A percentile compares a stretch with the other conserved stretches of the same genome.
Evolutionary conservation across 2,797 vertebrate genomes (phyloP).

Genomic region (Diplodus sargus): DNA sequence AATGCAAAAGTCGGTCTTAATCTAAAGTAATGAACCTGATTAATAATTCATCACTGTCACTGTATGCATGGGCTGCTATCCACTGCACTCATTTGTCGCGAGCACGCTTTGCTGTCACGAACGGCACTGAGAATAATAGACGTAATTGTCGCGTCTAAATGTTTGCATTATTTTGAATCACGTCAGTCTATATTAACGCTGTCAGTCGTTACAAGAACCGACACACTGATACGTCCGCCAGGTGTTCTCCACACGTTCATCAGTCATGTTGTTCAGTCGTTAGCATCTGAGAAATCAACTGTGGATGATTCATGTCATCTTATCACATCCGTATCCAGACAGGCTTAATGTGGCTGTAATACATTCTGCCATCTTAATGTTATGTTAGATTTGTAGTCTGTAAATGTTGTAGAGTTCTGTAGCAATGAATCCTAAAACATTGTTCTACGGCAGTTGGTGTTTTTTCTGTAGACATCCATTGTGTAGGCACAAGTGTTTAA

Average conservation of each 20-base stretch:
- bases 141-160: constrained; percentile 43
- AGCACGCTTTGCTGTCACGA: constrained; percentile 15
- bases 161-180: constrained; percentile 42
- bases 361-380: neutral
- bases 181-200: neutral
- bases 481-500: too few species aligned
- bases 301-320: neutral
- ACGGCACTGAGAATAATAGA: constrained; percentile 48
- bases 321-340: neutral
- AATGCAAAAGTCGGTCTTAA: constrained; percentile 29
- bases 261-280: too few species aligned
- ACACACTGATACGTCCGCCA: neutral
- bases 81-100: constrained; percentile 32
- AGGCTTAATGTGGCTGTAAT: neutral
- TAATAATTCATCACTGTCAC: constrained; percentile 53
- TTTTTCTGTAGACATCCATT: too few species aligned
- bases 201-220: constrained; percentile 8
- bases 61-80: neutral
- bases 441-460: too few species aligned
- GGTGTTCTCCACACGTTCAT: neutral
- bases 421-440: too few species aligned
- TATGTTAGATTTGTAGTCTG: neutral
- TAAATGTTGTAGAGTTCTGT: too few species aligned
- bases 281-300: neutral
- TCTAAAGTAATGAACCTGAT: constrained; percentile 57